phyloP scores from a whole-genome alignment of 2,797 vertebrate genomes.

The Danio jaintianensis region DNA sequence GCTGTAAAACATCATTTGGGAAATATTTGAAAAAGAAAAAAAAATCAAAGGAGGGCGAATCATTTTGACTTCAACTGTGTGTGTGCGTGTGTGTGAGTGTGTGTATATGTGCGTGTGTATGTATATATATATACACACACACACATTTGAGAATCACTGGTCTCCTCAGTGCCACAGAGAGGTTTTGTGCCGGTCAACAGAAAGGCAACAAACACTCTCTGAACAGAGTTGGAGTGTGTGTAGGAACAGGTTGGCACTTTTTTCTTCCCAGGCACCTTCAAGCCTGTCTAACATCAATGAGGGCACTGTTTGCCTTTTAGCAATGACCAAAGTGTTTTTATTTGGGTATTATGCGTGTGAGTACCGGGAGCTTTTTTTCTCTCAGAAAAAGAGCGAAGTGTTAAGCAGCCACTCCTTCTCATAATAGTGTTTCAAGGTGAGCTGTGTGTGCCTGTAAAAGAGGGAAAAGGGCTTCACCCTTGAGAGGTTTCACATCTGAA shows the following conservation, averaged over 20 bases:
- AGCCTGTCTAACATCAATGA: slow-evolving; percentile 52
- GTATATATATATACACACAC: too few species aligned
- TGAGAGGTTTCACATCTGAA: not conserved
- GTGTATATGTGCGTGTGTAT: too few species aligned
- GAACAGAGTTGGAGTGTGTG: slow-evolving; percentile 49
- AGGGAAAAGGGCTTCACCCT: not conserved
- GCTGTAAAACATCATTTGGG: too few species aligned
- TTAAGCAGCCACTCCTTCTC: slow-evolving; percentile 21
- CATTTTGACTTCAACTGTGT: too few species aligned
- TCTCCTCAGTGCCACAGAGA: not conserved
- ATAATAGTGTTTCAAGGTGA: slow-evolving; percentile 33
- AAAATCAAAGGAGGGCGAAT: too few species aligned
- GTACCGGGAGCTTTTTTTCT: slow-evolving; percentile 10
- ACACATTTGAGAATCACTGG: not conserved
- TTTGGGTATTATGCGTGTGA: slow-evolving; percentile 10
- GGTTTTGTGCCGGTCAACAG: not conserved
- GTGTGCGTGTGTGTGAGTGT: too few species aligned
- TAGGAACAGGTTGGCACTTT: slow-evolving; percentile 45
- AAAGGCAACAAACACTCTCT: slow-evolving; percentile 40
- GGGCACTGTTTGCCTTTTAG: slow-evolving; percentile 54
- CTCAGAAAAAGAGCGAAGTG: not conserved
- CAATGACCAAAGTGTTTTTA: slow-evolving; percentile 34
- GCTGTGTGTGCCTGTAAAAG: slow-evolving; percentile 13
- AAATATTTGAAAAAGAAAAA: too few species aligned
- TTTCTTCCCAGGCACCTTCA: slow-evolving; percentile 30